These are phyloP conservation scores for Hippocampus mohnikei DNA, from an alignment of 2,113 vertebrate genomes.

Conservation along the genomic window DNA sequence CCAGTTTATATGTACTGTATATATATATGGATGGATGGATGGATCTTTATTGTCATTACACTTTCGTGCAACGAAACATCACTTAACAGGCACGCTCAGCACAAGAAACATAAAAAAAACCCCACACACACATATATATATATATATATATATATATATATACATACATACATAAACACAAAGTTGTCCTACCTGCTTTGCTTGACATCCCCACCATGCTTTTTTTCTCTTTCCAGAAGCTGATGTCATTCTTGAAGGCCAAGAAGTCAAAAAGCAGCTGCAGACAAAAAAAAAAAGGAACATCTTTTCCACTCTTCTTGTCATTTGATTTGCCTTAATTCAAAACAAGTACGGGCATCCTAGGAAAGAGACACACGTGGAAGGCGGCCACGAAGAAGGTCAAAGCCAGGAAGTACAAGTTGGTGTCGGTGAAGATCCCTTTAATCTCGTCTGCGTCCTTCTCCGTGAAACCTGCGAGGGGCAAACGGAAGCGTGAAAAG, in stretches of 20 bases:
- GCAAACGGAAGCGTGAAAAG: not conserved
- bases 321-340: not conserved
- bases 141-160: no score
- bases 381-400: conserved; percentile 97
- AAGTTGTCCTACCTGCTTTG: conserved; percentile 83
- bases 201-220: conserved; percentile 98
- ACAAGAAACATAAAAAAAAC: no score
- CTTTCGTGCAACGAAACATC: no score
- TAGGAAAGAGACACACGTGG: conserved; percentile 77
- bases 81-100: no score
- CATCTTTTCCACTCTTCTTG: not conserved
- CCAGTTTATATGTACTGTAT: no score
- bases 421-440: conserved; percentile 98
- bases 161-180: no score
- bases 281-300: conserved; percentile 4
- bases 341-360: not conserved
- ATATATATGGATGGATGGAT: no score
- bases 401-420: conserved; percentile 91
- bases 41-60: no score
- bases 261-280: conserved; percentile 98
- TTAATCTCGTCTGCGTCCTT: conserved; percentile 98
- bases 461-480: conserved; percentile 87
- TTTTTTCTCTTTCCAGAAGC: conserved; percentile 97
- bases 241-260: conserved; percentile 98
- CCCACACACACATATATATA: no score